Base-by-base conservation (phyloP, 2,113 vertebrate genomes). In the Cisticola juncidis region DNA sequence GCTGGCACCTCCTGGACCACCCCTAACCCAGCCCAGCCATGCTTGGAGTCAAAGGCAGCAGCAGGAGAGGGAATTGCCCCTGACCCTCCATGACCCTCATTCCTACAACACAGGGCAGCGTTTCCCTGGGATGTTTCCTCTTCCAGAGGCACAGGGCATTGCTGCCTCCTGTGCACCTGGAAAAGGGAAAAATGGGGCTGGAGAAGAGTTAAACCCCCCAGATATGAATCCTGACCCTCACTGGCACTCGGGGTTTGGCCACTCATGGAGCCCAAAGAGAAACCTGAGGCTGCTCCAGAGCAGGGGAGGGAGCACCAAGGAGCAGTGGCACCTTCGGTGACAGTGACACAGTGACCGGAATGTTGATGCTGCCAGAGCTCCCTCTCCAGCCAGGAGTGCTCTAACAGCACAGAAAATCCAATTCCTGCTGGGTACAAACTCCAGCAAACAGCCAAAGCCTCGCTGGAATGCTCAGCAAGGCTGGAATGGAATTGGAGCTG, bases 191-290 rank as follows among this genome's bases (percentile, higher is more conserved):
- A 51, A 71, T 0, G 3, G 16, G 48, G 8, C 48, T 71, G 76
- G 53, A 26, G 57, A 60, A 69, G 33, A 7, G 6, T 48, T 4
- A 20, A 60, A 31, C 14, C 9, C 8, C 23, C 35, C 0, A 4
- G 21, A 20, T 16, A 9, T 9, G n/a, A 74, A 44, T 42, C 40
- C 6, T 25, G 29, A 38, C 35, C 11, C 17, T 60, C 4, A 0
- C 3, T 64, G 70, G 44, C 21, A 31, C 23, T 33, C 0, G 0
- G n/a, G 23, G 53, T 23, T 6, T 29, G 21, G 38, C 38, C 38
- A 38, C 71, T 79, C 35, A 25, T 2, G 6, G 66, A 51, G n/a
- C 29, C 45, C 17, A 33, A 61, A 69, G 86, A 91, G 87, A 87
- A 89, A 42, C 35, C 12, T 3, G 51, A 91, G 60, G 60, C 73